A percentile compares a stretch with the other conserved stretches of the same genome.
phyloP scores from a whole-genome alignment of 2,113 vertebrate species.

The Vulpes vulpes region DNA sequence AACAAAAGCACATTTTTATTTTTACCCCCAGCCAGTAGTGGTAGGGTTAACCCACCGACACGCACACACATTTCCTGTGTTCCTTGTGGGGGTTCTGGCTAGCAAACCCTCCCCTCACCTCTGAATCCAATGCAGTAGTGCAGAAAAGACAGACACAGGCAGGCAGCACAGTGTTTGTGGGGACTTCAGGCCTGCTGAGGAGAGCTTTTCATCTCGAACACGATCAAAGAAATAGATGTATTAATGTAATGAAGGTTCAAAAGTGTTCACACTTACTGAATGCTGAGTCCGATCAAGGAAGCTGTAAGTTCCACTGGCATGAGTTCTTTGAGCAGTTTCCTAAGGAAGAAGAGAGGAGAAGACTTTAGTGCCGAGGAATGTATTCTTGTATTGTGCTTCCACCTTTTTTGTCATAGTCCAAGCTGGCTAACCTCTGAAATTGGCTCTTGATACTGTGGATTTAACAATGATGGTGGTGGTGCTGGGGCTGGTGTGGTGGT shows the following conservation, averaged over 20 bases:
- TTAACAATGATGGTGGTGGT: background rate
- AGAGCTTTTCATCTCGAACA: background rate
- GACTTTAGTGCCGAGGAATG: background rate
- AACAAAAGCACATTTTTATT: background rate
- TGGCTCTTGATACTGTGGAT: background rate
- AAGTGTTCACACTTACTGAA: slow-evolving; percentile 85
- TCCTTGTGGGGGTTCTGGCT: background rate
- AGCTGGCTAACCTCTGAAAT: background rate
- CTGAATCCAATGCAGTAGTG: rapidly evolving
- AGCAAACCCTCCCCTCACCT: background rate
- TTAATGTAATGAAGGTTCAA: background rate
- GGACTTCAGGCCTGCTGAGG: background rate
- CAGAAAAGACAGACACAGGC: background rate
- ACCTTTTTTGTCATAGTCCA: background rate
- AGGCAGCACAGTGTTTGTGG: background rate
- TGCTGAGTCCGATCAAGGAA: slow-evolving; percentile 84
- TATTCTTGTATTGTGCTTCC: too few species aligned
- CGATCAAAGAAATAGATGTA: background rate
- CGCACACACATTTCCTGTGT: background rate
- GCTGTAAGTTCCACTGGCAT: slow-evolving; percentile 87
- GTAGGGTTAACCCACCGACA: background rate
- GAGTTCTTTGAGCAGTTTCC: slow-evolving; percentile 86
- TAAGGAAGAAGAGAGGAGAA: slow-evolving; percentile 64
- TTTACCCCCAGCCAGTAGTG: background rate
- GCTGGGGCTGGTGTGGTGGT: too few species aligned